These are phyloP conservation scores for Plagodis pulveraria DNA, from an alignment of 2,888 invertebrate species.

Conservation along the genomic window DNA sequence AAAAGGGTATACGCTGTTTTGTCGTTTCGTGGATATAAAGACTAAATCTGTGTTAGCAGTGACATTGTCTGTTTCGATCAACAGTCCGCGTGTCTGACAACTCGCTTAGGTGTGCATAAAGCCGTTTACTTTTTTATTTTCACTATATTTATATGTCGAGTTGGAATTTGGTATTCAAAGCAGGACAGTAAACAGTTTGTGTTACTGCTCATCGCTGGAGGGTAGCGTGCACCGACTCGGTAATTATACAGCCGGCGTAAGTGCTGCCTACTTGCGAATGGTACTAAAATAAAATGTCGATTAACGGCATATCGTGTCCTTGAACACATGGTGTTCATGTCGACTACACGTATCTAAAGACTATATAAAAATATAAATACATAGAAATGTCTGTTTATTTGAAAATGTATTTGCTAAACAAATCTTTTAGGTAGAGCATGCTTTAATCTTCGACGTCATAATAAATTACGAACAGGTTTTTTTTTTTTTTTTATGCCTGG, in stretches of 20 bases:
- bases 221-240: neutral
- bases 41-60: no score
- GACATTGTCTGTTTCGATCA: no score
- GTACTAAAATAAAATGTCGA: neutral
- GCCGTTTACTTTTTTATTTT: constrained; percentile 60
- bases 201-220: constrained; percentile 8
- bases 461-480: no score
- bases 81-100: neutral
- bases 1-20: no score
- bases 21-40: no score
- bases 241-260: constrained; percentile 16
- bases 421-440: no score
- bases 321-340: neutral
- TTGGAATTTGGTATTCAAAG: constrained; percentile 35
- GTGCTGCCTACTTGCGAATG: neutral
- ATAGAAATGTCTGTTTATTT: no score
- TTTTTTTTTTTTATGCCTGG: no score
- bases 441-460: no score
- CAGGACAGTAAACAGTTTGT: constrained; percentile 41
- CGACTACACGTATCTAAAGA: no score
- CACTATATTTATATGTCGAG: constrained; percentile 67
- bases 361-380: no score
- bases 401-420: no score
- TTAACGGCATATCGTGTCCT: neutral
- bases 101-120: constrained; percentile 7